Percentiles rank a stretch among this genome's conserved stretches.
Evolutionary conservation across 2,888 invertebrate species (phyloP).

Genomic region (Digitonthophagus gazella): DNA sequence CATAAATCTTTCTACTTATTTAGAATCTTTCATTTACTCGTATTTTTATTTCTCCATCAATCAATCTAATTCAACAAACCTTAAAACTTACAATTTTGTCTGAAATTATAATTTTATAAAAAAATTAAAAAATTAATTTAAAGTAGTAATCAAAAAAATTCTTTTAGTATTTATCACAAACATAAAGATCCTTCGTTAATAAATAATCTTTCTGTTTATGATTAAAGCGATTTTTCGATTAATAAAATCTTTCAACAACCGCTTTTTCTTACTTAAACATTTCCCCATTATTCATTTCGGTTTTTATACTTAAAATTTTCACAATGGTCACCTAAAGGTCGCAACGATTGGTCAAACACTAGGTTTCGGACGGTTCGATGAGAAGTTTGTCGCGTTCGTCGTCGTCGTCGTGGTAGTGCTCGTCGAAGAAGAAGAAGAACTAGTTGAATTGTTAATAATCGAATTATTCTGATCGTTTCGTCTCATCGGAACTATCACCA

Average conservation of each 20-base stretch:
- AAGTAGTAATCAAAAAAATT: background rate
- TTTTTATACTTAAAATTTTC: slow-evolving; percentile 39
- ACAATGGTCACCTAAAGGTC: slow-evolving; percentile 47
- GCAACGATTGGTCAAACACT: slow-evolving; percentile 50
- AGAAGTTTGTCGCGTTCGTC: slow-evolving; percentile 26
- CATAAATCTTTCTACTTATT: background rate
- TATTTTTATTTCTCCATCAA: too few relatives aligned
- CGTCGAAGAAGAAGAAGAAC: slow-evolving; percentile 28
- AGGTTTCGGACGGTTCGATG: slow-evolving; percentile 39
- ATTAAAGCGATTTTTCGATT: background rate
- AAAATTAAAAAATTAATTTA: background rate
- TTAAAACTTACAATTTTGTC: too few relatives aligned
- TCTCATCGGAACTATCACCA: slow-evolving; percentile 47
- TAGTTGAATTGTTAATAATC: slow-evolving; percentile 20
- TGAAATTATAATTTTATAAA: too few relatives aligned
- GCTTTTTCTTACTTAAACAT: slow-evolving; percentile 27
- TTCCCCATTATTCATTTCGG: slow-evolving; percentile 29
- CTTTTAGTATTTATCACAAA: background rate
- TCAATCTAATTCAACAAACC: too few relatives aligned
- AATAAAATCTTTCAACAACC: slow-evolving; percentile 21
- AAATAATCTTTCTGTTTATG: background rate
- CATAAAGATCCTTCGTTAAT: background rate
- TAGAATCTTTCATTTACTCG: background rate
- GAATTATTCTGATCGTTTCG: slow-evolving; percentile 26
- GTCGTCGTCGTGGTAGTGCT: slow-evolving; percentile 29